Percentiles rank a stretch among this genome's conserved stretches.
Evolutionary conservation across 2,113 vertebrate genomes (phyloP).

Genomic region (Eidolon helvum): DNA sequence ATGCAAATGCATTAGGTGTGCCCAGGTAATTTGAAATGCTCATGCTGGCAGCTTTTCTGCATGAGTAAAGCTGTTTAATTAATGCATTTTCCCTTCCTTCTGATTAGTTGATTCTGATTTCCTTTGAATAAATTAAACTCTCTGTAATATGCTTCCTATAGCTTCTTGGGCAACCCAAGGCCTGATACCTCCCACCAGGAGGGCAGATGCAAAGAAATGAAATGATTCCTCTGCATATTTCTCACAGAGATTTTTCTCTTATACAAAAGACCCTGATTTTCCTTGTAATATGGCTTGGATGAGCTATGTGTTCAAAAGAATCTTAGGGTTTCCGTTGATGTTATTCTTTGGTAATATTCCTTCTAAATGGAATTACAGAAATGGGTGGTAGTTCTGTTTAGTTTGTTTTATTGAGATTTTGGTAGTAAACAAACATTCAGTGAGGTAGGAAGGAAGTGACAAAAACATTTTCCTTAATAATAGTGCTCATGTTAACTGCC

Average conservation of each 20-base stretch:
- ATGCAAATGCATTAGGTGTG: slow-evolving; percentile 95
- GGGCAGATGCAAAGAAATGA: slow-evolving; percentile 68
- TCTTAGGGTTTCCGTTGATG: slow-evolving; percentile 43
- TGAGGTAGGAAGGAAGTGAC: slow-evolving; percentile 17
- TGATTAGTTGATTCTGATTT: slow-evolving; percentile 83
- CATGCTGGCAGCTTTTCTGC: slow-evolving; percentile 94
- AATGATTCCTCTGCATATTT: slow-evolving; percentile 66
- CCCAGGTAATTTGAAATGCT: slow-evolving; percentile 93
- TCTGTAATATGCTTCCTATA: slow-evolving; percentile 81
- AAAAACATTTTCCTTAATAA: not conserved
- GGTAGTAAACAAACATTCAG: slow-evolving; percentile 51
- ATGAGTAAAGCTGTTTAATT: slow-evolving; percentile 92
- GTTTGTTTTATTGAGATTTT: slow-evolving; percentile 48
- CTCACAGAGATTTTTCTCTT: slow-evolving; percentile 75
- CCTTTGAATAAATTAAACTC: slow-evolving; percentile 79
- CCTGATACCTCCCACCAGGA: slow-evolving; percentile 78
- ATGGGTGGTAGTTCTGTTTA: slow-evolving; percentile 28
- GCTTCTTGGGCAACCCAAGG: slow-evolving; percentile 73
- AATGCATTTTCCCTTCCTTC: slow-evolving; percentile 90
- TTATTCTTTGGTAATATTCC: not conserved
- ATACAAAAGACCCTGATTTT: slow-evolving; percentile 70
- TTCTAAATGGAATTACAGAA: slow-evolving; percentile 28
- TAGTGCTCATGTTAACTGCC: not conserved
- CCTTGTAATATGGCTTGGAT: slow-evolving; percentile 30
- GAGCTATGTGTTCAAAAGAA: slow-evolving; percentile 54